phyloP scores from a whole-genome alignment of 2,797 vertebrate species.

The Channallabes apus region DNA sequence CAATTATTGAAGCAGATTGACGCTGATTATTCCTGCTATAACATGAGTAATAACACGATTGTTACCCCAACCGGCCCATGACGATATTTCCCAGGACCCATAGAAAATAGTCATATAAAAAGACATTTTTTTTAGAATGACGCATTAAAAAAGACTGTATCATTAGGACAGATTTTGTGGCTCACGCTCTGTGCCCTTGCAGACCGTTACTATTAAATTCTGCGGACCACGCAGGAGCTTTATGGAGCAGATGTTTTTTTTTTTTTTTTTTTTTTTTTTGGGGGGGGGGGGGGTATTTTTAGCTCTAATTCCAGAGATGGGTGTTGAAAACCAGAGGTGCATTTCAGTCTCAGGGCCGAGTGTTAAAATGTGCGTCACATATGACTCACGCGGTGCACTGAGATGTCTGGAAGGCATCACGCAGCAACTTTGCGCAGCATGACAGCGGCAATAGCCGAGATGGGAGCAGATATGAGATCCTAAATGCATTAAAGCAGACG shows the following conservation, averaged over 20 bases:
- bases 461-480: constrained; percentile 29
- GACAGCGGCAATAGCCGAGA: constrained; percentile 1
- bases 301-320: constrained; percentile 30
- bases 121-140: constrained; percentile 10
- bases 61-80: not conserved
- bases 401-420: constrained; percentile 33
- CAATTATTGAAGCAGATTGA: not conserved
- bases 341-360: constrained; percentile 33
- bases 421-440: constrained; percentile 33
- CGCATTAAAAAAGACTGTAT: not conserved
- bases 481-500: constrained; percentile 31
- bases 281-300: constrained; percentile 19
- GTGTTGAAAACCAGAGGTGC: constrained; percentile 39
- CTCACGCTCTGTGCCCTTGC: not conserved
- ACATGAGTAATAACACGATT: not conserved
- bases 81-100: constrained; percentile 5
- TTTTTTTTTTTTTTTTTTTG: too few relatives aligned
- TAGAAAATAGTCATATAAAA: not conserved
- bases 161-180: constrained; percentile 8
- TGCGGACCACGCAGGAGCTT: constrained; percentile 27
- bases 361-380: constrained; percentile 40
- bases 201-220: constrained; percentile 26
- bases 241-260: constrained; percentile 41
- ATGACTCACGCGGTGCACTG: constrained; percentile 34
- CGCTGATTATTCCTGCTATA: not conserved